phyloP scores from a whole-genome alignment of 2,797 vertebrate species.

The Spondyliosoma cantharus region DNA sequence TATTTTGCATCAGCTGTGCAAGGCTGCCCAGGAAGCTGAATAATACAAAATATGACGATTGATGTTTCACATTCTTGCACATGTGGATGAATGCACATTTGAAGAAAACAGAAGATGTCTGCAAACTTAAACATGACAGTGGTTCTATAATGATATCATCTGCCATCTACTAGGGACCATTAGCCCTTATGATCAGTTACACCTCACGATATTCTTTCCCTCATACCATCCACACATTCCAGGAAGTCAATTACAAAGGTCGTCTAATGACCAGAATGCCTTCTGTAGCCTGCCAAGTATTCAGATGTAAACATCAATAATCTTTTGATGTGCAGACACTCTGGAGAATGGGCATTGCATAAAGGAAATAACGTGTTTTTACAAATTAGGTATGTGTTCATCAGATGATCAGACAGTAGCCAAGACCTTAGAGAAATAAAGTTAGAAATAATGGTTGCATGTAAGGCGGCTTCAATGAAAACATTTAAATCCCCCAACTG shows the following conservation, averaged over 20 bases:
- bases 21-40: not conserved
- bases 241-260: slow-evolving; percentile 50
- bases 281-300: slow-evolving; percentile 48
- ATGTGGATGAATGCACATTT: not conserved
- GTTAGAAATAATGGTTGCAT: not conserved
- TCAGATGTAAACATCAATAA: slow-evolving; percentile 64
- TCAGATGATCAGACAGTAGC: not conserved
- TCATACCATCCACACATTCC: slow-evolving; percentile 48
- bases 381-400: slow-evolving; percentile 21
- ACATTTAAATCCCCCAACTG: not conserved
- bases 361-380: slow-evolving; percentile 13
- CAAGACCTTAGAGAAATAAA: not conserved
- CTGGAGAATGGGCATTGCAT: slow-evolving; percentile 27
- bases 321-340: slow-evolving; percentile 45
- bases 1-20: not conserved
- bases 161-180: not conserved
- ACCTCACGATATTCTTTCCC: slow-evolving; percentile 19
- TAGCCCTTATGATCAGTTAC: slow-evolving; percentile 13
- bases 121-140: not conserved
- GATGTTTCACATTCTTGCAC: not conserved
- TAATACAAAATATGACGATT: not conserved
- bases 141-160: slow-evolving; percentile 6
- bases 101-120: not conserved
- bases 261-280: slow-evolving; percentile 51
- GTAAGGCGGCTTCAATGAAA: not conserved